These are phyloP conservation scores for Malachius bipustulatus DNA, from an alignment of 2,888 invertebrate genomes.

Conservation along the genomic window DNA sequence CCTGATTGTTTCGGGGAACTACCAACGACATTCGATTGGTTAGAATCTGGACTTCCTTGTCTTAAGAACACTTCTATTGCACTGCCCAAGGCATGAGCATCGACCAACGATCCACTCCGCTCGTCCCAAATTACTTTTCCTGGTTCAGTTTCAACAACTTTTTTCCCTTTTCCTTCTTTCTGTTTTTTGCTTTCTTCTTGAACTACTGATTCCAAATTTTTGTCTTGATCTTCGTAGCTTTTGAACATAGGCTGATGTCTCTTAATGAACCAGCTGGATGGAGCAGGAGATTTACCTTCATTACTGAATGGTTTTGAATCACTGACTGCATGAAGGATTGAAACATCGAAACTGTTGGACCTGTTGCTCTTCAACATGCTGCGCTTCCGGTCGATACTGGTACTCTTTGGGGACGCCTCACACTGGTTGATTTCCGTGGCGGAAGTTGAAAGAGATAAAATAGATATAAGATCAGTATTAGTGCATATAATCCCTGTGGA, in stretches of 20 bases:
- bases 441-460: constrained; percentile 68
- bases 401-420: constrained; percentile 34
- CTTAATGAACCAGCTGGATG: constrained; percentile 65
- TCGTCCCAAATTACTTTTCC: constrained; percentile 61
- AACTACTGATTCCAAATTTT: constrained; percentile 5
- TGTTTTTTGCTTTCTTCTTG: too few relatives aligned
- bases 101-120: constrained; percentile 64
- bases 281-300: constrained; percentile 26
- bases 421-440: constrained; percentile 68
- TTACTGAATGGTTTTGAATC: constrained; percentile 22
- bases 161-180: constrained; percentile 18
- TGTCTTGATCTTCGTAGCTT: constrained; percentile 23
- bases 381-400: constrained; percentile 39
- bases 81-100: constrained; percentile 68
- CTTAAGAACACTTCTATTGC: constrained; percentile 74
- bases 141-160: constrained; percentile 28
- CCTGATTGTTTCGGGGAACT: constrained; percentile 24
- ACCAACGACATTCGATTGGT: constrained; percentile 9
- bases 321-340: constrained; percentile 48
- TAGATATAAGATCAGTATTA: constrained; percentile 67
- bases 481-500: constrained; percentile 61
- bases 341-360: constrained; percentile 76
- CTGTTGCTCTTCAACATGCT: constrained; percentile 55
- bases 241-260: constrained; percentile 54
- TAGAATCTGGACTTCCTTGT: constrained; percentile 39